Evolutionary conservation across 2,797 vertebrate species (phyloP), one percentile per base, ranked within the genome.

Genomic region (Crocodylus rhombifer): DNA sequence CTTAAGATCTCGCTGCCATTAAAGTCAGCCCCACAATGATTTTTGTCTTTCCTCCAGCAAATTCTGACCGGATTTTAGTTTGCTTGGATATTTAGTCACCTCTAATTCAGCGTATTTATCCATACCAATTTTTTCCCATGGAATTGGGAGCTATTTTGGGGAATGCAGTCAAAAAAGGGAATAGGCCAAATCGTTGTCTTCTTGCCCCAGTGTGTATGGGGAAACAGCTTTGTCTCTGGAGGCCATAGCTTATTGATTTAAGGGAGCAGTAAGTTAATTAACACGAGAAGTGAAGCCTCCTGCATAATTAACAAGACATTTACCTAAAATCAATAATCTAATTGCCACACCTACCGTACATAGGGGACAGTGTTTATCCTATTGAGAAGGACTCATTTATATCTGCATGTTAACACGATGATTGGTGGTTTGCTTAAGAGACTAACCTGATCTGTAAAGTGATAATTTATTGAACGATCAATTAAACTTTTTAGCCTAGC

Each of bases 241-340:
- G 97, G 95, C 97, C 96, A 82, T 87, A 86, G 86, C 77, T 95
- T 98, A 98, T 98, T 98, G 98, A 98, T 98, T 98, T 95, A 96
- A 97, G 97, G 93, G 97, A 98, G 94, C 97, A 98, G 97, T 97
- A 95, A 97, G 97, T 98, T 98, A 98, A 98, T 98, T 98, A 98
- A 98, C 97, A 97, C 80, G 30, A 97, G 97, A 97, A 97, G 96
- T 98, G 97, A 97, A 97, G 97, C 97, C 97, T 98, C 95, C 95
- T 98, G 97, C 98, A 98, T 98, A 98, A 98, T 98, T 98, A 98
- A 98, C 97, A 96, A 98, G 98, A 97, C 97, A 98, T 98, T 98
- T 98, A 98, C 98, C 97, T 98, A 98, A 98, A 98, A 98, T 98
- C 98, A 98, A 98, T 98, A 98, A 97, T 95, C 97, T 98, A 98